These are phyloP conservation scores for Syngnathoides biaculeatus DNA, from an alignment of 2,113 vertebrate genomes.

Conservation along the genomic window DNA sequence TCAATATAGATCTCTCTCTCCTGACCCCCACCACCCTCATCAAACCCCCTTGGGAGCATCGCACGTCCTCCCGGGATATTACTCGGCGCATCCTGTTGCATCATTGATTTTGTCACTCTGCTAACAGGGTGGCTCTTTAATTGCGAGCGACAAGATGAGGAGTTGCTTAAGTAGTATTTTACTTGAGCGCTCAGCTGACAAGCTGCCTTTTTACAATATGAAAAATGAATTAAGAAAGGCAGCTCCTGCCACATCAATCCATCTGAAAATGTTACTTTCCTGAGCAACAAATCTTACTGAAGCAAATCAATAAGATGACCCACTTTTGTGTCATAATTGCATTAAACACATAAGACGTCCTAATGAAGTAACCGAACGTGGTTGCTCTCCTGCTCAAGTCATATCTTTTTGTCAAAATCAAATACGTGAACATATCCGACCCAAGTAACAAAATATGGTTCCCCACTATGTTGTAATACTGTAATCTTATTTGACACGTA, in stretches of 20 bases:
- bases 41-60: conserved; percentile 34
- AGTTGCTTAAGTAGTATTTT: conserved; percentile 24
- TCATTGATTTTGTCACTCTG: conserved; percentile 68
- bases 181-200: conserved; percentile 3
- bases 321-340: not conserved
- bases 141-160: conserved; percentile 50
- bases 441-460: not conserved
- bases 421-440: not conserved
- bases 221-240: conserved; percentile 11
- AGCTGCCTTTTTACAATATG: not conserved
- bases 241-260: not conserved
- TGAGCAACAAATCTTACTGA: not conserved
- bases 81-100: conserved; percentile 48
- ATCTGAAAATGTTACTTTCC: not conserved
- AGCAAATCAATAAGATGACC: not conserved
- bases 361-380: not conserved
- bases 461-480: too few relatives aligned
- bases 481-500: too few relatives aligned
- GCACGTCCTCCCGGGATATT: conserved; percentile 46
- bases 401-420: not conserved
- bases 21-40: conserved; percentile 22
- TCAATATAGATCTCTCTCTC: conserved; percentile 54
- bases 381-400: not conserved
- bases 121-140: conserved; percentile 53
- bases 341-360: not conserved